These are phyloP conservation scores for Agriopis aurantiaria DNA, from an alignment of 2,888 invertebrate species.

Conservation along the genomic window DNA sequence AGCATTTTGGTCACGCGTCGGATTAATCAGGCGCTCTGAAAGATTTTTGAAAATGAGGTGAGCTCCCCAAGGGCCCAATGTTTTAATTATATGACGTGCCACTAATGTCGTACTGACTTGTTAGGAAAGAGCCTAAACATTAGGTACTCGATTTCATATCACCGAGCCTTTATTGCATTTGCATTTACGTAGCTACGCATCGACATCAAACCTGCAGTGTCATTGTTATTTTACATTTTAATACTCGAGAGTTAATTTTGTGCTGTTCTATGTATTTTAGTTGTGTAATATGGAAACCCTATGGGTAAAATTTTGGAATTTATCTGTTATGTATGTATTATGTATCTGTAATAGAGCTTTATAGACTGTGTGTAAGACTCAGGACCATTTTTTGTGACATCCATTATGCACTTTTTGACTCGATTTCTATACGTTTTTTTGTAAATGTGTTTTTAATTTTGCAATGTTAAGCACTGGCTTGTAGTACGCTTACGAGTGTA, in stretches of 20 bases:
- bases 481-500: conserved; percentile 72
- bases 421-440: conserved; percentile 60
- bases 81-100: too few species aligned
- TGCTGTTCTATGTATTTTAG: conserved; percentile 76
- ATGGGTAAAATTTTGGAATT: conserved; percentile 64
- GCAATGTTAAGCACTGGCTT: conserved; percentile 79
- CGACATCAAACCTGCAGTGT: conserved; percentile 78
- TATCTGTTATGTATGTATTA: conserved; percentile 43
- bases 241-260: conserved; percentile 78
- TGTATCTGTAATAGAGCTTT: conserved; percentile 80
- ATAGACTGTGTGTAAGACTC: conserved; percentile 80
- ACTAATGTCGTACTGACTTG: not conserved
- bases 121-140: not conserved
- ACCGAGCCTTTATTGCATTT: conserved; percentile 69
- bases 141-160: conserved; percentile 36
- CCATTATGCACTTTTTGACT: conserved; percentile 71
- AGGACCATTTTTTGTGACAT: conserved; percentile 80
- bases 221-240: conserved; percentile 66
- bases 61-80: too few species aligned
- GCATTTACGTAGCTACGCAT: conserved; percentile 65
- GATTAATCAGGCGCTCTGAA: too few species aligned
- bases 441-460: conserved; percentile 66
- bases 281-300: conserved; percentile 64
- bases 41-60: too few species aligned
- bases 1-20: too few species aligned